Evolutionary conservation across 2,797 vertebrate genomes (phyloP).

Genomic region (Spinus olivaceus): DNA sequence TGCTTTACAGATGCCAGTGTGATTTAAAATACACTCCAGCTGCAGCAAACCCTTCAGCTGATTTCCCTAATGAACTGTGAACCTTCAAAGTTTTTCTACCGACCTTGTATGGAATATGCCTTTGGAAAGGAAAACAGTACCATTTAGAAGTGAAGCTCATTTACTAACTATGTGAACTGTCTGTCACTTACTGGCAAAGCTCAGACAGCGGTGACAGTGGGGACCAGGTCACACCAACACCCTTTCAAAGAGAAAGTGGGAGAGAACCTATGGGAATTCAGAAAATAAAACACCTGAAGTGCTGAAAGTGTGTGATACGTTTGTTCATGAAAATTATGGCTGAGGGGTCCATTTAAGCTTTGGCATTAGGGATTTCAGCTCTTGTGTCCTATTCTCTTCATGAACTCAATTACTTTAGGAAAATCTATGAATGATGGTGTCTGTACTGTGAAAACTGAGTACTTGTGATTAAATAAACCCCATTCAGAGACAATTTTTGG

Average conservation of each 20-base stretch:
- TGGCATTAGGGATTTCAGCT: not conserved
- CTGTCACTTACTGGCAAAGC: slow-evolving; percentile 45
- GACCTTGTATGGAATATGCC: slow-evolving; percentile 59
- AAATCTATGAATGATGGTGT: not conserved
- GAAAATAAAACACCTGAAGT: slow-evolving; percentile 21
- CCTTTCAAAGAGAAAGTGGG: not conserved
- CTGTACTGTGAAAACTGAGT: not conserved
- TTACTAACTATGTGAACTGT: slow-evolving; percentile 40
- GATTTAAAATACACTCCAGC: slow-evolving; percentile 68
- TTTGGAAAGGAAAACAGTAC: slow-evolving; percentile 44
- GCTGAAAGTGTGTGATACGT: not conserved
- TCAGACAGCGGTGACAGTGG: slow-evolving; percentile 21
- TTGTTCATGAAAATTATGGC: not conserved
- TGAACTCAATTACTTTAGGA: not conserved
- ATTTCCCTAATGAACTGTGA: slow-evolving; percentile 75
- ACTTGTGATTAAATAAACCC: slow-evolving; percentile 29
- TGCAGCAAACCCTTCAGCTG: slow-evolving; percentile 57
- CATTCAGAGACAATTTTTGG: not conserved
- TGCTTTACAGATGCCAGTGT: slow-evolving; percentile 56
- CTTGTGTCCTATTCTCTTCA: not conserved
- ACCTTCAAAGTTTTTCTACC: slow-evolving; percentile 59
- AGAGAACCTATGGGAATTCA: not conserved
- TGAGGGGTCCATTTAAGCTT: not conserved
- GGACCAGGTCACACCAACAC: not conserved
- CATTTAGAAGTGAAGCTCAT: slow-evolving; percentile 40